These are phyloP conservation scores for Napeogenes inachia DNA, from an alignment of 2,888 invertebrate species.

Conservation along the genomic window DNA sequence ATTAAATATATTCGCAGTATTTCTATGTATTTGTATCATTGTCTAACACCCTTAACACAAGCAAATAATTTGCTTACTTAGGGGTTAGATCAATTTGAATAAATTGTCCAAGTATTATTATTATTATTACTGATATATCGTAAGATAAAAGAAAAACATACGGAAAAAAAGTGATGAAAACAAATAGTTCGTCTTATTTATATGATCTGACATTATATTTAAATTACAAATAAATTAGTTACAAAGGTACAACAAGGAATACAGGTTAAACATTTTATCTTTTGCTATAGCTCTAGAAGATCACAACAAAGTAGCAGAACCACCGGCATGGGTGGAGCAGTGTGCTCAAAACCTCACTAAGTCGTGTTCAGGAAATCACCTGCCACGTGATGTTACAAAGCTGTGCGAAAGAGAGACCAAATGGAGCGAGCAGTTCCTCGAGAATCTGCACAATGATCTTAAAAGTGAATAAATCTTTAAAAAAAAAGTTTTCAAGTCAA, in stretches of 20 bases:
- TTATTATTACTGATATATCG: too few species aligned
- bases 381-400: conserved; percentile 49
- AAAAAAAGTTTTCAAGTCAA: background rate
- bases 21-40: too few species aligned
- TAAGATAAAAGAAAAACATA: too few species aligned
- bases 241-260: background rate
- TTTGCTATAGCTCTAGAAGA: conserved; percentile 57
- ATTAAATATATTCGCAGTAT: too few species aligned
- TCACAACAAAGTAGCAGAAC: conserved; percentile 62
- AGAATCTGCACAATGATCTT: conserved; percentile 77
- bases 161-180: too few species aligned
- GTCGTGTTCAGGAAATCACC: conserved; percentile 64
- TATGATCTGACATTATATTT: too few species aligned
- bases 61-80: too few species aligned
- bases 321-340: conserved; percentile 69
- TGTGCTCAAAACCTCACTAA: conserved; percentile 54
- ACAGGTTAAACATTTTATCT: background rate
- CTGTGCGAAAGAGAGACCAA: conserved; percentile 80
- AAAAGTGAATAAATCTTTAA: conserved; percentile 58
- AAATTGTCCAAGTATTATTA: too few species aligned
- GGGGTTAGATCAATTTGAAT: too few species aligned
- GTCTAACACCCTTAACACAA: too few species aligned
- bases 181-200: too few species aligned
- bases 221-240: background rate
- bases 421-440: conserved; percentile 80